Conservation (phyloP, 2,888 invertebrate species). For the Mesoligia furuncula region DNA sequence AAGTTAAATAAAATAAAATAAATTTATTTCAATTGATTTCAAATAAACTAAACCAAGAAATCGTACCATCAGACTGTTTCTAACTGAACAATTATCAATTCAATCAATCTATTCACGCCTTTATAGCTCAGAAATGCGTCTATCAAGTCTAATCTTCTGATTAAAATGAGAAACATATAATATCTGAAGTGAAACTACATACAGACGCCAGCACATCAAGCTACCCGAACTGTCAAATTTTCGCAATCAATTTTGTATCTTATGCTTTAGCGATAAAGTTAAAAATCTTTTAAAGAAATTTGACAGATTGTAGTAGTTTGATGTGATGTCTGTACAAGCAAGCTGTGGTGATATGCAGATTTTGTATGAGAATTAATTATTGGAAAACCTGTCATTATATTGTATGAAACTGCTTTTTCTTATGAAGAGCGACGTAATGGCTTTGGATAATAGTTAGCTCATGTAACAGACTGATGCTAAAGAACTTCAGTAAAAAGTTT, state of each 20-base stretch:
- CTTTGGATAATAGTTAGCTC: constrained; percentile 24
- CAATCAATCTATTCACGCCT: constrained; percentile 32
- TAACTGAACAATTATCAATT: constrained; percentile 26
- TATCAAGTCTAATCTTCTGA: constrained; percentile 25
- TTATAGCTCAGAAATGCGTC: constrained; percentile 23
- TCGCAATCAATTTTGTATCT: too few species aligned
- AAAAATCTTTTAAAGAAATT: too few species aligned
- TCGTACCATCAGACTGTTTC: background rate
- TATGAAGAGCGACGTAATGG: constrained; percentile 30
- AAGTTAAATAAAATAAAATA: too few species aligned
- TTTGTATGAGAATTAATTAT: constrained; percentile 57
- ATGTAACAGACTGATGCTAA: constrained; percentile 4
- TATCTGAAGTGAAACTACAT: constrained; percentile 40
- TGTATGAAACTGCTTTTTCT: constrained; percentile 57
- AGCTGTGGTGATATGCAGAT: constrained; percentile 57
- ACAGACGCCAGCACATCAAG: too few species aligned
- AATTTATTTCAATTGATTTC: background rate
- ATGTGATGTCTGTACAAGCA: too few species aligned
- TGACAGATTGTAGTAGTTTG: too few species aligned
- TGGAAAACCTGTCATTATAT: constrained; percentile 59
- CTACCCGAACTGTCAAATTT: too few species aligned
- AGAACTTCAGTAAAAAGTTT: constrained; percentile 22
- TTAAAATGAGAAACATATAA: constrained; percentile 30
- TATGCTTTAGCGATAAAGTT: too few species aligned
- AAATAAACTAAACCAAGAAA: background rate